These are phyloP conservation scores for Epinotia brunnichana DNA, from an alignment of 2,888 invertebrate genomes.

Conservation along the genomic window DNA sequence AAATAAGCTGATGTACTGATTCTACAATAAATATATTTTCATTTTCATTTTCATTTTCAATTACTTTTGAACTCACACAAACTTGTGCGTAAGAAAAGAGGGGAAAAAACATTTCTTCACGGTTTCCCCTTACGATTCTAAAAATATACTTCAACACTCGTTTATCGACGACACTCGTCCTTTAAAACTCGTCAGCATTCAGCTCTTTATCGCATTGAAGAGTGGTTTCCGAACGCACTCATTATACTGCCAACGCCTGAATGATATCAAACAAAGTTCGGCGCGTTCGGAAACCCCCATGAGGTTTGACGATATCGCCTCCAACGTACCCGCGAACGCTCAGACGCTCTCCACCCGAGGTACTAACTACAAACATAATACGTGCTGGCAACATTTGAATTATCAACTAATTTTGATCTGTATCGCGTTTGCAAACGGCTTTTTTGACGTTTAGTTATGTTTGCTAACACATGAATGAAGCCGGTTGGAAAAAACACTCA, in stretches of 20 bases:
- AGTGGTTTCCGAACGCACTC: constrained; percentile 39
- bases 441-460: constrained; percentile 1
- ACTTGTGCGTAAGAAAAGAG: neutral
- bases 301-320: constrained; percentile 40
- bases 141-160: neutral
- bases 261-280: constrained; percentile 44
- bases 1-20: too few species aligned
- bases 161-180: constrained; percentile 28
- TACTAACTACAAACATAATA: constrained; percentile 31
- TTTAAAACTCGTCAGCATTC: constrained; percentile 12
- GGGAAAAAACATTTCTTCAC: neutral
- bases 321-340: constrained; percentile 50
- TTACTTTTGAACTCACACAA: neutral
- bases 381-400: constrained; percentile 28
- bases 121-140: neutral
- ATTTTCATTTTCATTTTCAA: too few species aligned
- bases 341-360: constrained; percentile 56
- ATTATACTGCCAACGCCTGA: constrained; percentile 40
- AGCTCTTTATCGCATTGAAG: constrained; percentile 23
- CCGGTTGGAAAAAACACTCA: constrained; percentile 39
- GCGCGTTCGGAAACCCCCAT: constrained; percentile 40
- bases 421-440: constrained; percentile 44
- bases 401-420: constrained; percentile 45
- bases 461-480: constrained; percentile 48
- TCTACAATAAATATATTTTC: too few species aligned